phyloP scores from a whole-genome alignment of 1,140 invertebrate species.

The Cherax quadricarinatus region DNA sequence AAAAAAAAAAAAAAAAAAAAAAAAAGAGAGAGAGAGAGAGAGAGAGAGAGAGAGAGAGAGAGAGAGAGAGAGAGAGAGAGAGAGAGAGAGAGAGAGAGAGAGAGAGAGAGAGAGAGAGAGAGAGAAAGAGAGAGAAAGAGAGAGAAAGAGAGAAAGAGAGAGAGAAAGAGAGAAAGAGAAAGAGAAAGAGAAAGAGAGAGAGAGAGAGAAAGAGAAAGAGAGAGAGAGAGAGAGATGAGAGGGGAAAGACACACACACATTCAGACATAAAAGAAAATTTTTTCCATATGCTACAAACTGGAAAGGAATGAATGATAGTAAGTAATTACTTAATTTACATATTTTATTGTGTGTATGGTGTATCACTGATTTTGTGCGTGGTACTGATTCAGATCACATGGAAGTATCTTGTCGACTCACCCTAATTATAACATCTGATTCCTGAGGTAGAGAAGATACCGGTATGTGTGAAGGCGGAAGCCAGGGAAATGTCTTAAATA shows the following conservation, averaged over 20 bases:
- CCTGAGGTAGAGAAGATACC: constrained; percentile 72
- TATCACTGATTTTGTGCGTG: background rate
- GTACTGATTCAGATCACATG: background rate
- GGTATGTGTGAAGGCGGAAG: constrained; percentile 70
- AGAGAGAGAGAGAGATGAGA: background rate
- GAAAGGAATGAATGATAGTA: background rate
- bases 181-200: background rate
- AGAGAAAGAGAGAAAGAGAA: background rate
- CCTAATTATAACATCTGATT: constrained; percentile 69
- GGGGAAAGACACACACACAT: no score
- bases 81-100: no score
- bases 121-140: background rate
- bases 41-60: no score
- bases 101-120: no score
- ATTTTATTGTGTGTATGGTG: background rate
- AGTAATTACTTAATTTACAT: background rate
- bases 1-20: no score
- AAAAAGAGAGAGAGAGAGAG: no score
- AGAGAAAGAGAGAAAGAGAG: background rate
- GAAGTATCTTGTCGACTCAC: constrained; percentile 1
- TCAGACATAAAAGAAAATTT: background rate
- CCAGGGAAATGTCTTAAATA: constrained; percentile 44
- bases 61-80: no score
- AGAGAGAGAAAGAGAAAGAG: background rate
- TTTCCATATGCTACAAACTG: background rate